A percentile compares a stretch with the other conserved stretches of the same genome.
Conservation (phyloP, 2,888 invertebrate genomes). For the Xanthorhoe spadicearia region DNA sequence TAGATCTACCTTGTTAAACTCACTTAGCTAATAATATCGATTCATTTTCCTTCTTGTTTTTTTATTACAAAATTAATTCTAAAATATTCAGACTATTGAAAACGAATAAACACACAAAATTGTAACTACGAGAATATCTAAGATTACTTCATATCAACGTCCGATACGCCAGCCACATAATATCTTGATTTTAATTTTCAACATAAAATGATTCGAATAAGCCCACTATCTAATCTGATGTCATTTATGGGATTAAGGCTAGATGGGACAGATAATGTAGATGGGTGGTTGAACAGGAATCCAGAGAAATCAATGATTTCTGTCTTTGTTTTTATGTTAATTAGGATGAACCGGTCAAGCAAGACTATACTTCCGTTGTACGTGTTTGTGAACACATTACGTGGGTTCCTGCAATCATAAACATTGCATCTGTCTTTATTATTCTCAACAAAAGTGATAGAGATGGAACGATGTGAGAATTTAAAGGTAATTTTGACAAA, state of each 20-base stretch:
- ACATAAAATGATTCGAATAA: constrained; percentile 59
- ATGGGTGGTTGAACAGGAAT: constrained; percentile 70
- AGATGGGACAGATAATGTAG: constrained; percentile 78
- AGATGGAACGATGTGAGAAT: constrained; percentile 49
- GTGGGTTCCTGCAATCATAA: constrained; percentile 55
- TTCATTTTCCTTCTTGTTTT: neutral
- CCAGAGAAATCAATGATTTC: constrained; percentile 76
- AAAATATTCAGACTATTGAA: constrained; percentile 20
- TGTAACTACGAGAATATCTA: constrained; percentile 17
- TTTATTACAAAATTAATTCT: neutral
- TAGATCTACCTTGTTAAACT: too few relatives aligned
- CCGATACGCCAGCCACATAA: constrained; percentile 49
- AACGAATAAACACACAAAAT: constrained; percentile 27
- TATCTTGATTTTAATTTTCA: constrained; percentile 55
- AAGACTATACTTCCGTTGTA: constrained; percentile 74
- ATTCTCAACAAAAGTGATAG: constrained; percentile 40
- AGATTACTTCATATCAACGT: constrained; percentile 27
- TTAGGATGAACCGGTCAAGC: constrained; percentile 69
- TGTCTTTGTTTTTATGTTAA: constrained; percentile 82
- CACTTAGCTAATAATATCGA: neutral
- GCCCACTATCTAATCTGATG: constrained; percentile 75
- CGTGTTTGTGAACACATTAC: constrained; percentile 66
- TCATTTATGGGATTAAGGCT: constrained; percentile 81
- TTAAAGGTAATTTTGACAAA: constrained; percentile 61
- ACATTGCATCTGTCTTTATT: constrained; percentile 42